These are phyloP conservation scores for Cynaeus angustus DNA, from an alignment of 2,888 invertebrate species.

Conservation along the genomic window DNA sequence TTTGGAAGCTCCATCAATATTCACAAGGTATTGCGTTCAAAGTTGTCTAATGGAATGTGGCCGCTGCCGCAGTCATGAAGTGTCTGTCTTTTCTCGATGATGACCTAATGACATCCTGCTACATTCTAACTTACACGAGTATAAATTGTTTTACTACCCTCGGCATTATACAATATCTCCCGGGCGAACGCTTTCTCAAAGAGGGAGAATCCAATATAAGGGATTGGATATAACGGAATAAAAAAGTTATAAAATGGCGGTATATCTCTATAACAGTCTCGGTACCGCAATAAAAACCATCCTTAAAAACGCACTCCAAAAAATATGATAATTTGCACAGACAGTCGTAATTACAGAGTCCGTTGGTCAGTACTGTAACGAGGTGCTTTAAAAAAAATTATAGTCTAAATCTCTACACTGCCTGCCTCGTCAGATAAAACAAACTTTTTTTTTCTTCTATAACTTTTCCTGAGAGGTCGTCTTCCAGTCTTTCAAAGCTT, in stretches of 20 bases:
- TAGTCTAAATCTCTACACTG: no score
- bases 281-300: slow-evolving; percentile 32
- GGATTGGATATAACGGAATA: slow-evolving; percentile 59
- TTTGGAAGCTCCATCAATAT: slow-evolving; percentile 66
- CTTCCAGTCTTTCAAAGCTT: no score
- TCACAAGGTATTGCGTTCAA: slow-evolving; percentile 67
- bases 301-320: slow-evolving; percentile 22
- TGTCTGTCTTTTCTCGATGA: slow-evolving; percentile 54
- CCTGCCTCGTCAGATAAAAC: no score
- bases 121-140: slow-evolving; percentile 52
- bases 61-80: slow-evolving; percentile 55
- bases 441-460: no score
- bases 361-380: no score
- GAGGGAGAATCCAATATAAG: slow-evolving; percentile 58
- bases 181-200: slow-evolving; percentile 53
- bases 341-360: no score
- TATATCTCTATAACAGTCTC: slow-evolving; percentile 53
- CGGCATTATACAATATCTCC: slow-evolving; percentile 58
- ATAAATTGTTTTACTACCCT: slow-evolving; percentile 57
- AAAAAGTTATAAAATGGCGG: slow-evolving; percentile 58
- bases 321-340: background rate
- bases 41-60: slow-evolving; percentile 69
- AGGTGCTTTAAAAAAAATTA: no score
- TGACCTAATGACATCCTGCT: slow-evolving; percentile 57
- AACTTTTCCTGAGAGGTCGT: no score